A percentile compares a stretch with the other conserved stretches of the same genome.
These are phyloP conservation scores for Drosophila arawakana DNA, from an alignment of 1,140 invertebrate genomes.

Conservation along the genomic window DNA sequence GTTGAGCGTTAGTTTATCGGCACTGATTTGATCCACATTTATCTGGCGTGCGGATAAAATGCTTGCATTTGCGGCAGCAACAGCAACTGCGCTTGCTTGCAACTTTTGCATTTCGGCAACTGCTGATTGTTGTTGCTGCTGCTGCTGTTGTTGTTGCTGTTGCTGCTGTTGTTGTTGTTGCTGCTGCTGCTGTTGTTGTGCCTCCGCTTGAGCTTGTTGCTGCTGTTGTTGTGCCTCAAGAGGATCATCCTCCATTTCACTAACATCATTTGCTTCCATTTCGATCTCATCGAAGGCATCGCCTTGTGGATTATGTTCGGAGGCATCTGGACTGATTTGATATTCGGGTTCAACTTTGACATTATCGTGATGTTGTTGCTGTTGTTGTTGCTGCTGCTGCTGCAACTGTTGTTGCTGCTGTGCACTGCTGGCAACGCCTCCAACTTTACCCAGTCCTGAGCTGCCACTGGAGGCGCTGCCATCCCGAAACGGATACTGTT, in stretches of 20 bases:
- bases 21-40: constrained; percentile 77
- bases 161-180: constrained; percentile 47
- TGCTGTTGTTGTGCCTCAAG: constrained; percentile 65
- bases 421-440: constrained; percentile 15
- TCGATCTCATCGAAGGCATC: constrained; percentile 80
- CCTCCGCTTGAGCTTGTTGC: constrained; percentile 59
- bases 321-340: constrained; percentile 71
- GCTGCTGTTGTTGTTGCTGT: constrained; percentile 43
- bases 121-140: constrained; percentile 51
- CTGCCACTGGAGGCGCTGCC: constrained; percentile 47
- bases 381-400: constrained; percentile 46
- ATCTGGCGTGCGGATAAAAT: constrained; percentile 69
- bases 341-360: constrained; percentile 80
- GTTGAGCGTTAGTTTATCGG: constrained; percentile 76
- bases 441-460: constrained; percentile 39
- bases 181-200: constrained; percentile 54
- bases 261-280: constrained; percentile 73
- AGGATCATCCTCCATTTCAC: constrained; percentile 75
- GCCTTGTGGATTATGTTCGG: constrained; percentile 71
- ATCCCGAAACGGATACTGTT: constrained; percentile 78
- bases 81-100: constrained; percentile 58
- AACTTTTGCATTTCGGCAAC: constrained; percentile 71
- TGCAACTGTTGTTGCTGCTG: constrained; percentile 37
- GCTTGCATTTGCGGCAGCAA: constrained; percentile 65
- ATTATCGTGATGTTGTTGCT: constrained; percentile 53